phyloP scores from a whole-genome alignment of 2,888 invertebrate genomes.

The Venusia cambrica region DNA sequence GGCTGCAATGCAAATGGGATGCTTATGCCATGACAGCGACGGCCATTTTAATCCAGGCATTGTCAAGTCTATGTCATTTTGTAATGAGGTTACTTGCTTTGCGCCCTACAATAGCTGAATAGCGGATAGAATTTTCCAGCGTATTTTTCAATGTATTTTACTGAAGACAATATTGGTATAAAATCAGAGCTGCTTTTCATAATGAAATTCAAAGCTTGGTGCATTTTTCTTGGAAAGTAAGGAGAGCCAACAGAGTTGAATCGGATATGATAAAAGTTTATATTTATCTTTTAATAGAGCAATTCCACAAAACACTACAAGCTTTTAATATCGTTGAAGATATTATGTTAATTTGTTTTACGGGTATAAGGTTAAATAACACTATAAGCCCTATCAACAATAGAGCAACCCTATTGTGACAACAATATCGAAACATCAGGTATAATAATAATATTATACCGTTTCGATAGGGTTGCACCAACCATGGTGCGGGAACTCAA shows the following conservation, averaged over 20 bases:
- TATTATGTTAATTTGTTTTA: too few species aligned
- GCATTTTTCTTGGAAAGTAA: conserved; percentile 13
- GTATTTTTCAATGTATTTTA: conserved; percentile 20
- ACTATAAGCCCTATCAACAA: too few species aligned
- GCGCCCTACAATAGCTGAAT: conserved; percentile 19
- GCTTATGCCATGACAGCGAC: conserved; percentile 14
- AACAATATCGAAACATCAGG: too few species aligned
- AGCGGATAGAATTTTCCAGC: conserved; percentile 15
- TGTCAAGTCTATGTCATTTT: conserved; percentile 24
- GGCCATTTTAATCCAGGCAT: conserved; percentile 19
- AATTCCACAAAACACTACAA: background rate
- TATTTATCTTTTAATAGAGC: too few species aligned
- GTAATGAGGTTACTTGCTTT: conserved; percentile 13
- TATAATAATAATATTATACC: too few species aligned
- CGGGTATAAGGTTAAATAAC: too few species aligned
- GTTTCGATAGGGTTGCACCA: too few species aligned
- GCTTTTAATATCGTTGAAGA: too few species aligned
- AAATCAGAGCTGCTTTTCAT: conserved; percentile 21
- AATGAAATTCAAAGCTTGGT: conserved; percentile 18
- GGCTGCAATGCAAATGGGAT: conserved; percentile 16
- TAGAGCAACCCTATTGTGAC: too few species aligned
- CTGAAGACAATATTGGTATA: conserved; percentile 21
- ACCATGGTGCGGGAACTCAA: too few species aligned
- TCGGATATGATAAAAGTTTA: conserved; percentile 6
- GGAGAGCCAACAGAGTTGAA: conserved; percentile 9